Conservation (phyloP, 2,888 invertebrate species). For the Tenthredo notha region DNA sequence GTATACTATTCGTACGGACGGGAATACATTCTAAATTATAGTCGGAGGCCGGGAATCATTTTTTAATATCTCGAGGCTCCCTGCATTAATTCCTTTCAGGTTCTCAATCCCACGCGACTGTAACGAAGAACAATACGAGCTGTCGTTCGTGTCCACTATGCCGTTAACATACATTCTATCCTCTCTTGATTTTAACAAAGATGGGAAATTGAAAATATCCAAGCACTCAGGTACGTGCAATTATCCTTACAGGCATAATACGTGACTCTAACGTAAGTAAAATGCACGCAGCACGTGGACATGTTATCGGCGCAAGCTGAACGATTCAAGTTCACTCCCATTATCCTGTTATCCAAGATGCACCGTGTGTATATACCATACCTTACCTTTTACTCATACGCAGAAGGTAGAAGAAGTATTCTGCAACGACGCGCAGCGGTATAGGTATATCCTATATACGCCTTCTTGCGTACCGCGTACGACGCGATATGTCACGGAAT, state of each 20-base stretch:
- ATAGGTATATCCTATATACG: neutral
- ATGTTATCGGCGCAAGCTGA: neutral
- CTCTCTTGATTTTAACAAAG: neutral
- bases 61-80: neutral
- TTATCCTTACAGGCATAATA: neutral
- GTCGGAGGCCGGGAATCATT: neutral
- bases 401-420: neutral
- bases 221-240: neutral
- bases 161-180: neutral
- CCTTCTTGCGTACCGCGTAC: neutral
- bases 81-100: neutral
- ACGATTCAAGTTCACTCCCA: constrained; percentile 10
- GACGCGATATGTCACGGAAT: constrained; percentile 18
- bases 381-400: neutral
- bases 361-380: neutral
- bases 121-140: neutral
- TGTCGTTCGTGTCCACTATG: neutral
- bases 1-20: neutral
- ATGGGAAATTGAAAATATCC: neutral
- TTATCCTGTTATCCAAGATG: constrained; percentile 6
- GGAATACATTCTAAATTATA: neutral
- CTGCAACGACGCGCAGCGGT: neutral
- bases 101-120: constrained; percentile 32
- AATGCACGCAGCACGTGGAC: neutral
- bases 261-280: neutral